Evolutionary conservation across 2,888 invertebrate genomes (phyloP).

Genomic region (Onchidella celtica): DNA sequence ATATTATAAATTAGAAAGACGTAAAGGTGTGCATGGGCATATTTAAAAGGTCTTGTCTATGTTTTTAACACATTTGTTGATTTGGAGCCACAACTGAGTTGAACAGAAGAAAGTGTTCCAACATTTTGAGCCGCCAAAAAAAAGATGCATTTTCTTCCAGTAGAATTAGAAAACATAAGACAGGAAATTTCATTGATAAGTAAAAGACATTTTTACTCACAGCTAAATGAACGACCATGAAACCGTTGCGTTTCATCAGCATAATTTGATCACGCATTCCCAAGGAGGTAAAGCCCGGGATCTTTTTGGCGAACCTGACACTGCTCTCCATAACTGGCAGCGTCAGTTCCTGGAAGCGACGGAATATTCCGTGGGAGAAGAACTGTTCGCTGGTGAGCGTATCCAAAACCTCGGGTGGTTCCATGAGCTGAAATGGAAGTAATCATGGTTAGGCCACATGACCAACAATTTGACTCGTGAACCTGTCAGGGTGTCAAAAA

Average conservation of each 20-base stretch:
- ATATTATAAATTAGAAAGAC: too few relatives aligned
- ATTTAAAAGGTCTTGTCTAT: too few relatives aligned
- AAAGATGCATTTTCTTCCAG: too few relatives aligned
- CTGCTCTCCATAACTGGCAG: conserved; percentile 73
- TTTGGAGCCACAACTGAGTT: too few relatives aligned
- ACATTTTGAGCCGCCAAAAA: too few relatives aligned
- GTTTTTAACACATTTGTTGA: too few relatives aligned
- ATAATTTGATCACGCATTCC: conserved; percentile 74
- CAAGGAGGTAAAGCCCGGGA: conserved; percentile 73
- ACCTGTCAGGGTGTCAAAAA: background rate
- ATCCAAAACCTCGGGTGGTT: conserved; percentile 53
- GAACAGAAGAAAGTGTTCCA: too few relatives aligned
- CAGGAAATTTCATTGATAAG: background rate
- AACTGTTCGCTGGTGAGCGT: conserved; percentile 59
- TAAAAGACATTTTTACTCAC: too few relatives aligned
- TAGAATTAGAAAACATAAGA: background rate
- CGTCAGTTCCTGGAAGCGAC: conserved; percentile 70
- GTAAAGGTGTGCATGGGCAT: too few relatives aligned
- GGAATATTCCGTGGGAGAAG: conserved; percentile 61
- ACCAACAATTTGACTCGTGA: too few relatives aligned
- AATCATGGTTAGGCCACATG: too few relatives aligned
- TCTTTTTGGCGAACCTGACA: conserved; percentile 76
- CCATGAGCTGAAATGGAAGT: conserved; percentile 38
- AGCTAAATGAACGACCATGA: conserved; percentile 74
- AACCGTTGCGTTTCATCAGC: conserved; percentile 76